phyloP scores from a whole-genome alignment of 2,113 vertebrate species.

The Lophura nycthemera region DNA sequence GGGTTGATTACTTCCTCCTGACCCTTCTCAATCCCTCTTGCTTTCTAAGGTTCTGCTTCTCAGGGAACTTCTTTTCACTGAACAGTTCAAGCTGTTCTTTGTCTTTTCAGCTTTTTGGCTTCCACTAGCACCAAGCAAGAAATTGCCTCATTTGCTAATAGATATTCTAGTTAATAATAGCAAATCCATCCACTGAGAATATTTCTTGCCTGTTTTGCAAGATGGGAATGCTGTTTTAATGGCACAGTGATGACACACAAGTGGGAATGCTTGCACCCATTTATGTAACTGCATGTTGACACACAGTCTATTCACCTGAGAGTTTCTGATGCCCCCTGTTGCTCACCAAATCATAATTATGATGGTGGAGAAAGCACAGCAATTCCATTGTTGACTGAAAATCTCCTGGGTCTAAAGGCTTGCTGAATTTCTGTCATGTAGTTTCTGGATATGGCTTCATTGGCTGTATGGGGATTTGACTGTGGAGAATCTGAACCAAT shows the following conservation, averaged over 20 bases:
- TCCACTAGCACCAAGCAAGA: conserved; percentile 25
- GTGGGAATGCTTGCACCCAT: neutral
- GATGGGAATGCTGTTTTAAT: neutral
- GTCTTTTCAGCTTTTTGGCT: conserved; percentile 21
- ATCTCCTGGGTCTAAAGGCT: neutral
- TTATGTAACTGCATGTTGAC: neutral
- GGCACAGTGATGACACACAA: neutral
- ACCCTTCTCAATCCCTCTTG: neutral
- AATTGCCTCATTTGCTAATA: neutral
- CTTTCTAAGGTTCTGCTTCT: conserved; percentile 28
- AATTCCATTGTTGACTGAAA: neutral
- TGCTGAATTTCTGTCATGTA: neutral
- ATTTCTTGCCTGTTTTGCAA: conserved; percentile 17
- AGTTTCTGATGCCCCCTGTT: fast-evolving
- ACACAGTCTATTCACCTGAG: neutral
- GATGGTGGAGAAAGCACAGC: neutral
- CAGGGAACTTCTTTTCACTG: neutral
- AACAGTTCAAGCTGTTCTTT: conserved; percentile 42
- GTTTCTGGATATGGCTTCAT: neutral
- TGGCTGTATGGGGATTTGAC: neutral
- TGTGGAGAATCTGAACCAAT: conserved; percentile 11
- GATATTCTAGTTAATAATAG: conserved; percentile 50
- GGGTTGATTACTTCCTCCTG: conserved; percentile 15
- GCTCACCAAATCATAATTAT: neutral
- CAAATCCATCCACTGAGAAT: conserved; percentile 7